Base-by-base conservation (phyloP, 2,113 vertebrate genomes). In the Rhabdomys dilectus region DNA sequence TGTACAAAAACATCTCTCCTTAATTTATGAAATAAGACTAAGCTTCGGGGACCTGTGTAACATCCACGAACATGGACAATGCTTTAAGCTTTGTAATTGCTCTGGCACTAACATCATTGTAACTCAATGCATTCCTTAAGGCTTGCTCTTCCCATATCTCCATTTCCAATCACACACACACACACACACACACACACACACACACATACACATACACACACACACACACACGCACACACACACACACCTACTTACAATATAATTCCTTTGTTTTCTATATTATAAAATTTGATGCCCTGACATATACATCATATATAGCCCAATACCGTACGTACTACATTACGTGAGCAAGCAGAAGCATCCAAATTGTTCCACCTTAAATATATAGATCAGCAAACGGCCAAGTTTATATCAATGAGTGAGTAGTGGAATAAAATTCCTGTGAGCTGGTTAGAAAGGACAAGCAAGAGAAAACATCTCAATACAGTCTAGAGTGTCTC, bases 1-100 rank as follows among this genome's bases (percentile, higher is more conserved):
- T 36, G 81, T 16, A 93, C n/a, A 76, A n/a, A 95, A 94, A 53
- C 51, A 87, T 24, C 58, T 70, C 87, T 89, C 31, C 42, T 86
- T 84, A 75, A 42, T 36, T 96, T 89, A 93, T 68, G 13, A 84
- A 91, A 39, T 42, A 88, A 94, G 39, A 16, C 76, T 62, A 45
- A 34, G 34, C 51, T 75, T 39, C 24, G 70, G 45, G 22, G 34
- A 31, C 36, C 9, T 84, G 51, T 42, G 82, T n/a, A 62, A 45
- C 13, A 36, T 72, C 15, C 66, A 31, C 2, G 42, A 90, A 88
- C 22, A 88, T 10, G 48, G 85, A 88, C 29, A 91, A 17, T 10
- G 1, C 19, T 34, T 34, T 60, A 22, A 75, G 66, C 36, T 36
- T 91, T 89, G 5, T 36, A 58, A 96, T 60, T 91, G 48, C 60